Evolutionary conservation across 2,888 invertebrate genomes (phyloP), one percentile per base, ranked within the genome.

Genomic region (Mechanitis messenoides): DNA sequence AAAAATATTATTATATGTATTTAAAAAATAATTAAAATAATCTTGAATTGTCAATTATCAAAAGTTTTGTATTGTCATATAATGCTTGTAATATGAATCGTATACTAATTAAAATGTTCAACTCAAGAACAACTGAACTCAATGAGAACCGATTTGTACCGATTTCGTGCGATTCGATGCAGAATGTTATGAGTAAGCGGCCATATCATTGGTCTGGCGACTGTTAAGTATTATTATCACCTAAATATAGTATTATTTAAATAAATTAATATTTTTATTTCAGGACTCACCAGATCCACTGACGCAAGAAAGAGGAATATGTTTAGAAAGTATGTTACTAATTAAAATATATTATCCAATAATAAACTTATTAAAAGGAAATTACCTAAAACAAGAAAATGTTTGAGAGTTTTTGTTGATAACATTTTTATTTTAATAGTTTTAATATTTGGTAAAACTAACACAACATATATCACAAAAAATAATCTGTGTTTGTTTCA

Each of bases 251-350:
- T 46, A 11, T 33, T 9, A 56, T 33, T n/a, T 46, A 46, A 33
- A 33, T 33, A 33, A 35, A 45, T 35, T n/a, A 20, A 35, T 56
- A 63, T 63, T 68, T 67, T 67, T 65, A 61, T 83, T 78, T 53
- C 79, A 85, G 85, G 65, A 73, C 0, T 60, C 83, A 0, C 46
- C 9, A 0, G 85, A 85, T 61, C 82, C 70, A 38, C 57, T 84
- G 33, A 74, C 70, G 0, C 74, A 66, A 12, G 76, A 81, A 61
- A 72, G 85, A 3, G 81, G 76, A 2, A 69, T 73, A 58, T 85
- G 86, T 61, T 65, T 85, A 70, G 65, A 69, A 20, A 75, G 81
- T 81, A 69, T 58, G 81, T 77, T 65, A 46, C 58, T 33, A 7
- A 59, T 47, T 9, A 38, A 38, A 3, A 53, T 61, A 35, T 56